These are phyloP conservation scores for Eupithecia tripunctaria DNA, from an alignment of 2,888 invertebrate species.

Conservation along the genomic window DNA sequence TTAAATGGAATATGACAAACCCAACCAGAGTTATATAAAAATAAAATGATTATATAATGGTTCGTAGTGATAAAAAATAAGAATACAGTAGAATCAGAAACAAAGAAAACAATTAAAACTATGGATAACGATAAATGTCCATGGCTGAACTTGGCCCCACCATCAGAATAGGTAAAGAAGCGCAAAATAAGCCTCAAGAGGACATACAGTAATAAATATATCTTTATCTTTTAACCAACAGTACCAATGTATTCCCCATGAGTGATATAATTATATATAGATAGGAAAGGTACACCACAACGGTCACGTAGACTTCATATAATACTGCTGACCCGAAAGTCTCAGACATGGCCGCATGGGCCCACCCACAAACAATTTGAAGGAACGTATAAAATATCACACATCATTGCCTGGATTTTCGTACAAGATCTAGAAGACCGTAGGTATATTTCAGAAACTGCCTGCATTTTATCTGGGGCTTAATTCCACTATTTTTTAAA, in stretches of 20 bases:
- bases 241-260: not conserved
- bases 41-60: not conserved
- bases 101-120: not conserved
- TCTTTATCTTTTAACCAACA: too few relatives aligned
- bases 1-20: not conserved
- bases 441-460: not conserved
- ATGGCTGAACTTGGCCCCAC: too few relatives aligned
- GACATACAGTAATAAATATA: not conserved
- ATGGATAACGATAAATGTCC: not conserved
- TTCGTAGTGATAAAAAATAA: not conserved
- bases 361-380: not conserved
- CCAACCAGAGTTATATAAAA: not conserved
- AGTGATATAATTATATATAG: conserved; percentile 22
- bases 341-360: not conserved
- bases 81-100: too few relatives aligned
- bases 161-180: not conserved
- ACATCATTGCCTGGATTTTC: not conserved
- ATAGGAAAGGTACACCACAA: conserved; percentile 20
- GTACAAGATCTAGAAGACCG: not conserved
- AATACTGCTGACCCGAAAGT: conserved; percentile 24
- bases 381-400: not conserved
- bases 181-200: not conserved
- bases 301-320: conserved; percentile 24
- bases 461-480: too few relatives aligned
- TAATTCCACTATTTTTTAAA: too few relatives aligned